Base-by-base conservation (phyloP, 1,140 invertebrate species). In the Microplitis mediator region DNA sequence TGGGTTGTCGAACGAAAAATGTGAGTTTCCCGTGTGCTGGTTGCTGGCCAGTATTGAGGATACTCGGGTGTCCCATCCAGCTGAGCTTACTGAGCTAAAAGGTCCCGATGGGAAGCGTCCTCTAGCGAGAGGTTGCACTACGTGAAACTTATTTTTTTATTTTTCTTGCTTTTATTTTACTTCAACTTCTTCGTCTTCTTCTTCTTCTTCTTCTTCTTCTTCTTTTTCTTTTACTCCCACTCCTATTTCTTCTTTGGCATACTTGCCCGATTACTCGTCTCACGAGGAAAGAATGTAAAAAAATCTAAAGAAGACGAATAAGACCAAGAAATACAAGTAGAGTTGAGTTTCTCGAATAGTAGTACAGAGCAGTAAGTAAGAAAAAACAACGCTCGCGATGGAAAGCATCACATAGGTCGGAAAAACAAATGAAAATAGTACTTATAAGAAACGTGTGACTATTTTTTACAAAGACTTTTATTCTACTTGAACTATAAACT, bases 391-490 rank as follows among this genome's bases (percentile, higher is more conserved):
- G 23, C 23, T 23, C 23, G 23, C 23, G 23, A 2, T 23, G 52
- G 34, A 16, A 35, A 39, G n/a, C 16, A 13, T 16, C 23, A 8
- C 61, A 54, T 36, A n/a, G 67, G 32, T 69, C 39, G 34, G 68
- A 75, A 73, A 70, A 73, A 77, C 73, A 77, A 78, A 76, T 76
- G 74, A 69, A 78, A 76, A 78, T 71, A 64, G 70, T 72, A 36
- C 63, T 75, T 67, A 45, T 56, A 4, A 68, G 60, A 69, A 66
- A 71, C 39, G 68, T 51, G 67, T 61, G 35, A 72, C 70, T 74
- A 78, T 78, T 76, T 75, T 68, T 78, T 74, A 68, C 64, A 67
- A 54, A 32, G 45, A 66, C 64, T 66, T 50, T 66, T 64, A 66
- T 56, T 34, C 66, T 39, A 9, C 54, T 56, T 35, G 34, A 14